These are phyloP conservation scores for Drosophila nasuta DNA, from an alignment of 1,140 invertebrate species.

Conservation along the genomic window DNA sequence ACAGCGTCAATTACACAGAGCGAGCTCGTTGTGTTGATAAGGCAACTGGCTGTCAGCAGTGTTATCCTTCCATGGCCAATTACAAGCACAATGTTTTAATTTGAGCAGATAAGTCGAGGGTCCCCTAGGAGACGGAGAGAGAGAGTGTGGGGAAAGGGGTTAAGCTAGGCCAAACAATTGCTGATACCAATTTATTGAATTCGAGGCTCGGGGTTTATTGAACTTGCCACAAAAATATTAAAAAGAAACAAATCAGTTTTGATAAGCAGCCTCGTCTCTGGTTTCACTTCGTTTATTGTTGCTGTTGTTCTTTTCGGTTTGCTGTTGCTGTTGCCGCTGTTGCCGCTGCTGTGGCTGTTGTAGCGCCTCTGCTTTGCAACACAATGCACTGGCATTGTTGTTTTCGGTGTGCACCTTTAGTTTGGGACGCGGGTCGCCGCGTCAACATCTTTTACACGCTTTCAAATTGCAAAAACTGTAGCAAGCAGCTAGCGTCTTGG, in stretches of 20 bases:
- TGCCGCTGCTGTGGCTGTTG: constrained; percentile 2
- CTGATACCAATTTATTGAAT: constrained; percentile 69
- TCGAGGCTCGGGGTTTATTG: constrained; percentile 66
- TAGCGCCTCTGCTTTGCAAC: constrained; percentile 39
- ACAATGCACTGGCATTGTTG: constrained; percentile 48
- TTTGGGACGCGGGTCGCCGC: constrained; percentile 34
- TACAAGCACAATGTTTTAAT: constrained; percentile 81
- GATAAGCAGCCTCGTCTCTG: constrained; percentile 50
- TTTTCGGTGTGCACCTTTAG: constrained; percentile 37
- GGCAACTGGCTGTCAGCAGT: constrained; percentile 50
- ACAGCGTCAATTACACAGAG: constrained; percentile 71
- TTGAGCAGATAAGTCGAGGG: constrained; percentile 64
- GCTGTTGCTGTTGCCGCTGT: too few species aligned
- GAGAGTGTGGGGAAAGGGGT: background rate
- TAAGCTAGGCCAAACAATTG: constrained; percentile 31
- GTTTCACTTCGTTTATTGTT: constrained; percentile 21
- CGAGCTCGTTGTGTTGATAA: constrained; percentile 47
- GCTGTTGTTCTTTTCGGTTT: background rate
- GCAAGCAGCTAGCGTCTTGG: constrained; percentile 57
- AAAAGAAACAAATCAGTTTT: constrained; percentile 49
- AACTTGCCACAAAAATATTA: constrained; percentile 55
- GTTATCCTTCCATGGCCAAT: constrained; percentile 76
- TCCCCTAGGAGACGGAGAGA: constrained; percentile 20
- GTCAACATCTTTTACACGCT: constrained; percentile 50
- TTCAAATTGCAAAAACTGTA: constrained; percentile 66